Evolutionary conservation across 2,797 vertebrate genomes (phyloP).

Genomic region (Acrossocheilus fasciatus): DNA sequence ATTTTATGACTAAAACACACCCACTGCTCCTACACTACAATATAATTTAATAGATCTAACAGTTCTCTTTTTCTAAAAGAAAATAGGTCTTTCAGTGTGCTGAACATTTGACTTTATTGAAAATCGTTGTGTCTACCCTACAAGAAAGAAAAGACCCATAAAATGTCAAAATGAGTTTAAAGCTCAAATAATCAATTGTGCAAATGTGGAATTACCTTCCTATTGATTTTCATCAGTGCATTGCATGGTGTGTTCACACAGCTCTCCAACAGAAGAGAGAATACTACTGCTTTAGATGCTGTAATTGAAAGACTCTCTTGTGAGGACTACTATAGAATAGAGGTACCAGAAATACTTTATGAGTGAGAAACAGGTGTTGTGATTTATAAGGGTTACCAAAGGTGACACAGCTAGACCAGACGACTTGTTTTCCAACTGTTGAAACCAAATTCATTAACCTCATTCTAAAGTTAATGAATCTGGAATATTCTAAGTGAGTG

Average conservation of each 20-base stretch:
- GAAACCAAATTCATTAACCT: background rate
- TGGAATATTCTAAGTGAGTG: background rate
- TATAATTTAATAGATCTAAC: conserved; percentile 5
- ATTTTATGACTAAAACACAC: background rate
- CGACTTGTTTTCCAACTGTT: background rate
- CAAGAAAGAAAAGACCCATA: conserved; percentile 45
- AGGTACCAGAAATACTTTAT: background rate
- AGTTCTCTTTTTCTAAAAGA: conserved; percentile 22
- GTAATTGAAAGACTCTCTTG: conserved; percentile 14
- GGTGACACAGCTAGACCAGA: background rate
- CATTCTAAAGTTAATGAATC: background rate
- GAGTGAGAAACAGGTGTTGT: background rate
- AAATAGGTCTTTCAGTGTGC: conserved; percentile 22
- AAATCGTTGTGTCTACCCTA: conserved; percentile 51
- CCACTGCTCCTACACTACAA: background rate
- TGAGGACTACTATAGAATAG: background rate
- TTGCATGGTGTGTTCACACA: conserved; percentile 24
- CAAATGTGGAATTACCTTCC: conserved; percentile 52
- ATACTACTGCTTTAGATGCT: conserved; percentile 15
- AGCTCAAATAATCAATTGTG: conserved; percentile 56
- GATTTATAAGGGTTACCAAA: background rate
- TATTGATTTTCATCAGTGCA: conserved; percentile 38
- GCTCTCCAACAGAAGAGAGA: background rate
- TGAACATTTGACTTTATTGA: conserved; percentile 47
- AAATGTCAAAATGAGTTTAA: conserved; percentile 44